Conservation (phyloP, 2,888 invertebrate genomes). For the Rhimphoctona megacephalus region DNA sequence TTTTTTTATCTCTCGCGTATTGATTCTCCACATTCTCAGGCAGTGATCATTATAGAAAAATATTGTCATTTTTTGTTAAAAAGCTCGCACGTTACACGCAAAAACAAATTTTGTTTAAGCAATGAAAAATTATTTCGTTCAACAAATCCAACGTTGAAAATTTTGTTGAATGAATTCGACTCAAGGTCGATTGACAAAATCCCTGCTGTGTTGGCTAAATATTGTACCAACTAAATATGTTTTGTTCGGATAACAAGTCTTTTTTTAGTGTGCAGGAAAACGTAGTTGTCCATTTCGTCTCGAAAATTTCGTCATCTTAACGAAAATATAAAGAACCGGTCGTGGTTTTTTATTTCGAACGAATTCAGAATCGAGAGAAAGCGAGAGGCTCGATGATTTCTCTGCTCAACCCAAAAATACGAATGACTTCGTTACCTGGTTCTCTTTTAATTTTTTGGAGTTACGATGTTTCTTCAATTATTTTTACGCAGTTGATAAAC, state of each 20-base stretch:
- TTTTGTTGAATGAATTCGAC: no score
- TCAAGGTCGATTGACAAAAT: no score
- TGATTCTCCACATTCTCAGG: not conserved
- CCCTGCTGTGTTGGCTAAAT: no score
- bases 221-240: no score
- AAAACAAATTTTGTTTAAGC: no score
- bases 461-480: not conserved
- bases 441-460: no score
- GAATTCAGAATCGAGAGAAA: not conserved
- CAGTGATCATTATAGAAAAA: not conserved
- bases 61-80: not conserved
- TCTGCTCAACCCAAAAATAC: not conserved
- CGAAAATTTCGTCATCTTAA: constrained; percentile 7
- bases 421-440: not conserved
- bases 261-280: no score
- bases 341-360: constrained; percentile 25
- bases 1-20: not conserved
- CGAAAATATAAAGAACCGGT: not conserved
- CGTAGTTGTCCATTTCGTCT: not conserved
- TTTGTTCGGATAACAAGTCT: no score
- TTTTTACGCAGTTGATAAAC: not conserved
- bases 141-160: no score
- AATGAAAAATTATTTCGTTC: no score
- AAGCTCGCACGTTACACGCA: no score
- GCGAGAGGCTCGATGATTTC: constrained; percentile 14